Evolutionary conservation across 2,113 vertebrate species (phyloP).

Genomic region (Penelope pileata): DNA sequence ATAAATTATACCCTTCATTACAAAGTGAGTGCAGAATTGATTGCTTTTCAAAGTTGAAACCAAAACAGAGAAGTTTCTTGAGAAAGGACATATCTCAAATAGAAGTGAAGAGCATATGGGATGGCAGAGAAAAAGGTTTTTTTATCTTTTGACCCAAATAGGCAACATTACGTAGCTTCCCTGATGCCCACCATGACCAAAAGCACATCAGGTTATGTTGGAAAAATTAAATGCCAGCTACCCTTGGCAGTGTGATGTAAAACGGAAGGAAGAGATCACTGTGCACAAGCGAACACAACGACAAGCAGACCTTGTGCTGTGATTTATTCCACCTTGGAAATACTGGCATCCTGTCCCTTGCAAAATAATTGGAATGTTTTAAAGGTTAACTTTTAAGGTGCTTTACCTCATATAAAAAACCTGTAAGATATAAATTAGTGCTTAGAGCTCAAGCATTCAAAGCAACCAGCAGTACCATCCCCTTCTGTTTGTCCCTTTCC

Average conservation of each 20-base stretch:
- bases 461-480: not conserved
- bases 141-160: not conserved
- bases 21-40: not conserved
- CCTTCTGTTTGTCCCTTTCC: not conserved
- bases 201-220: not conserved
- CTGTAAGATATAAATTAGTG: not conserved
- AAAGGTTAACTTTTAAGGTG: not conserved
- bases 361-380: not conserved
- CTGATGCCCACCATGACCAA: accelerated
- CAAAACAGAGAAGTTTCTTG: not conserved
- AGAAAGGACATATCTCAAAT: not conserved
- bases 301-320: not conserved
- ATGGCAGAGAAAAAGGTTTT: not conserved
- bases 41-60: not conserved
- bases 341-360: not conserved
- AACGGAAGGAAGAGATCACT: not conserved
- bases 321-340: not conserved
- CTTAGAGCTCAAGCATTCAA: not conserved
- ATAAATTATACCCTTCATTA: not conserved
- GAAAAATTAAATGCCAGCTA: not conserved
- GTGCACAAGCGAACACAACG: not conserved
- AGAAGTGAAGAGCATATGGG: not conserved
- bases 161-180: not conserved
- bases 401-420: not conserved
- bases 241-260: not conserved